Evolutionary conservation across 2,113 vertebrate genomes (phyloP), one percentile per base, ranked within the genome.

Genomic region (Megalops atlanticus): DNA sequence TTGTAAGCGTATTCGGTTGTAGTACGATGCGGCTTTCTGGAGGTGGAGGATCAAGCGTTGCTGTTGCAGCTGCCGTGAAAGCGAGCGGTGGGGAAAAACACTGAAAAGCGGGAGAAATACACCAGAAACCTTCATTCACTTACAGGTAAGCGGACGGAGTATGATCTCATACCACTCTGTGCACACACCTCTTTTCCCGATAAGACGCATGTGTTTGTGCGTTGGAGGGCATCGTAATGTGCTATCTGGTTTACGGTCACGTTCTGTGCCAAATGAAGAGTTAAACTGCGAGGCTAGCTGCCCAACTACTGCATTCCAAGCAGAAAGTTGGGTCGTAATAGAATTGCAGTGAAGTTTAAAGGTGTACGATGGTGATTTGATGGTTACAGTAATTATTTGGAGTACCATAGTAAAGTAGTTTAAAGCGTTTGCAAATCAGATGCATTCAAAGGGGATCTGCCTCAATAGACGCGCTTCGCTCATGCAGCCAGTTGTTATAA

Each of bases 11-110:
- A 39, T 41, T 74, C 15, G 24, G 21, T 41, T 41, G 16, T 74
- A 74, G 15, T 38, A 74, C 41, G 40, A 74, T 74, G 72, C 72
- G 72, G 36, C 21, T 21, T 74, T 74, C 4, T n/a, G 72, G 72
- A 74, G 39, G 24, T 21, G 72, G 72, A 24, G 72, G 72, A 41
- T 10, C 38, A 38, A n/a, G 72, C 72, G 3, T 16, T 38, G 71
- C 71, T 74, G 72, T 41, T 74, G 72, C 72, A 74, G 72, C 38
- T 74, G 72, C 36, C 33, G 72, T 27, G 39, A 33, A 45, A n/a
- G 41, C 24, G 21, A 74, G 0, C 38, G n/a, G 7, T 16, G n/a
- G 15, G 40, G 35, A 16, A n/a, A 39, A 74, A 15, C 38, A 39
- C 39, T 41, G n/a, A 39, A 74, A 41, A 40, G 70, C 35, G 38